Conservation (phyloP, 37 sponge, comb jelly and placozoan genomes). For the Spongia lamella region DNA sequence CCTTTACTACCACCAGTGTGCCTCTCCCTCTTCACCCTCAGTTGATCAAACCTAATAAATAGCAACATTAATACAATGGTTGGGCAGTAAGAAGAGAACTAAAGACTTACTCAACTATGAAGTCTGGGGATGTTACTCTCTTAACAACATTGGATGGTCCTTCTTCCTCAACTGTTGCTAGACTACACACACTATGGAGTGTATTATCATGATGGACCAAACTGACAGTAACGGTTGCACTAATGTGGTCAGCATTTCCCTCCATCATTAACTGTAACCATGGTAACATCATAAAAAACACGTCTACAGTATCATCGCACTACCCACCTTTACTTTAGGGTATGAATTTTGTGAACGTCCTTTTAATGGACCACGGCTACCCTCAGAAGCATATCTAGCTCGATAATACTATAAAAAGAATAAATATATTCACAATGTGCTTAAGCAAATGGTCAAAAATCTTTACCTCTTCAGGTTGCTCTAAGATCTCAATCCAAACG, state of each 20-base stretch:
- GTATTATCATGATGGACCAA: slow-evolving; percentile 59
- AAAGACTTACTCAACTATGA: slow-evolving; percentile 51
- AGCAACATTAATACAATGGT: background rate
- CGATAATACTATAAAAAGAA: slow-evolving; percentile 62
- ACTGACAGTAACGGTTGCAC: slow-evolving; percentile 39
- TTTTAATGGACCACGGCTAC: slow-evolving; percentile 76
- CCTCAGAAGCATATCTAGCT: slow-evolving; percentile 79
- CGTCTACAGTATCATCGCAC: too few species aligned
- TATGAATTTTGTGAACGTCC: slow-evolving; percentile 43
- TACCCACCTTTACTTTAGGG: slow-evolving; percentile 71
- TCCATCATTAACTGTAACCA: background rate
- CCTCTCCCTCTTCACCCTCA: slow-evolving; percentile 55
- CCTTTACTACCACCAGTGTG: slow-evolving; percentile 6
- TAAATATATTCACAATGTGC: background rate
- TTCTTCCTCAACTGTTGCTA: slow-evolving; percentile 31
- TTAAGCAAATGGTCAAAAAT: background rate
- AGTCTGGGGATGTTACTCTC: slow-evolving; percentile 19
- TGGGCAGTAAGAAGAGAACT: background rate
- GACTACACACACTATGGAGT: slow-evolving; percentile 31
- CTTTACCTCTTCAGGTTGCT: slow-evolving; percentile 78
- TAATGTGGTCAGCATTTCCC: background rate
- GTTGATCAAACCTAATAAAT: slow-evolving; percentile 63
- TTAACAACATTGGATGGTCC: slow-evolving; percentile 43
- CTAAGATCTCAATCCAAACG: slow-evolving; percentile 29
- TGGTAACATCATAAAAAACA: background rate